Percentiles rank a stretch among this genome's conserved stretches.
phyloP scores from a whole-genome alignment of 2,113 vertebrate species.

The Seriola dumerili region DNA sequence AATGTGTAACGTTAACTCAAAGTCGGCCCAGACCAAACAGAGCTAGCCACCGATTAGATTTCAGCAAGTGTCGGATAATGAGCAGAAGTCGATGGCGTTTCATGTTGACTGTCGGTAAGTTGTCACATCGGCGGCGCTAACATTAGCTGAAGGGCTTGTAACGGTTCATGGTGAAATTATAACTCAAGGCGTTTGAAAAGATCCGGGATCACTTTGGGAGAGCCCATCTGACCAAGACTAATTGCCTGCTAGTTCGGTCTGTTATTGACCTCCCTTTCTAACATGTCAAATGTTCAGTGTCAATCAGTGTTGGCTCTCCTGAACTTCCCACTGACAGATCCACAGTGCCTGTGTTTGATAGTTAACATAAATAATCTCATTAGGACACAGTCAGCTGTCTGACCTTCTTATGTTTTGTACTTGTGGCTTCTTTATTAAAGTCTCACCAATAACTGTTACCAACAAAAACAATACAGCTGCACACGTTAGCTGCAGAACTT shows the following conservation, averaged over 20 bases:
- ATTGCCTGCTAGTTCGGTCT: background rate
- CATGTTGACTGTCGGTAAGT: background rate
- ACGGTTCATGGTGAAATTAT: slow-evolving; percentile 16
- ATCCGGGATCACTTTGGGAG: slow-evolving; percentile 21
- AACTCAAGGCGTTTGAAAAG: background rate
- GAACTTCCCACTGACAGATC: slow-evolving; percentile 15
- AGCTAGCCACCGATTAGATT: background rate
- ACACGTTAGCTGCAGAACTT: background rate
- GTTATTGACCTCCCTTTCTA: background rate
- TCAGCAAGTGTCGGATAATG: background rate
- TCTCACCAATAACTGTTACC: background rate
- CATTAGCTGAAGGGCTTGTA: slow-evolving; percentile 24
- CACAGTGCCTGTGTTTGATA: background rate
- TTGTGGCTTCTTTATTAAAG: background rate
- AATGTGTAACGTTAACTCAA: slow-evolving; percentile 24
- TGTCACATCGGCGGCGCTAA: slow-evolving; percentile 15
- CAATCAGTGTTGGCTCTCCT: background rate
- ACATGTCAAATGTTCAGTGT: background rate
- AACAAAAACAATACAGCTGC: background rate
- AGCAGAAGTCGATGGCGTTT: background rate
- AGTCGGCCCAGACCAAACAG: background rate
- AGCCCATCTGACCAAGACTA: background rate
- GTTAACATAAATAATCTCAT: background rate
- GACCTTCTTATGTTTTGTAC: background rate
- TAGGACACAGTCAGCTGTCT: background rate